phyloP scores from a whole-genome alignment of 2,888 invertebrate genomes.

The Coecobrya sp. region DNA sequence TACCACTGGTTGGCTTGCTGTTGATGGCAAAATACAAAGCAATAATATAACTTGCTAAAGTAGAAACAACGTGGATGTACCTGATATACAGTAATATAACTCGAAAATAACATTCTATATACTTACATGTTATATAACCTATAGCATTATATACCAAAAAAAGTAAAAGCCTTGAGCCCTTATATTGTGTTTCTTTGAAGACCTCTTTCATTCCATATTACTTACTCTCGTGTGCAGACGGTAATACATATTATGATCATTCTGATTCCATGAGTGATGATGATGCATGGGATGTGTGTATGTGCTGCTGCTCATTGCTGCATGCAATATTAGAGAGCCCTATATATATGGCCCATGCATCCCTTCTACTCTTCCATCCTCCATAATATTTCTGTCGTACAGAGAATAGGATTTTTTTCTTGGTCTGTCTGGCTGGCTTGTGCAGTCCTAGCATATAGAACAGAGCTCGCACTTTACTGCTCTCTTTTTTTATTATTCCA shows the following conservation, averaged over 20 bases:
- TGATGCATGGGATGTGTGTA: not conserved
- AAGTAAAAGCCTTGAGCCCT: not conserved
- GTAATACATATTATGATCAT: not conserved
- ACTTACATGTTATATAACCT: too few relatives aligned
- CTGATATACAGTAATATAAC: too few relatives aligned
- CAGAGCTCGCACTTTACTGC: not conserved
- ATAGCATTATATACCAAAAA: too few relatives aligned
- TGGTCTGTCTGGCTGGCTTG: not conserved
- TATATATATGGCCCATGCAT: not conserved
- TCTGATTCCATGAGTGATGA: conserved; percentile 19
- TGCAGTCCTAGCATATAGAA: not conserved
- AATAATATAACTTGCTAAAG: too few relatives aligned
- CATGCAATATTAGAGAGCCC: conserved; percentile 1
- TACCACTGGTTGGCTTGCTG: not conserved
- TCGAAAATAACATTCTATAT: too few relatives aligned
- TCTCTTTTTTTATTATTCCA: not conserved
- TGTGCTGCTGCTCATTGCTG: not conserved
- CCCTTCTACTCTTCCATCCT: not conserved
- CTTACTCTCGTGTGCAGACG: not conserved
- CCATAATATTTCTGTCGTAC: too few relatives aligned
- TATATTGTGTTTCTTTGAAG: not conserved
- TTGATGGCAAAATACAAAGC: too few relatives aligned
- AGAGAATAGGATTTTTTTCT: not conserved
- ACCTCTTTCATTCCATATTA: not conserved
- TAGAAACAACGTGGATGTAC: too few relatives aligned